A percentile compares a stretch with the other conserved stretches of the same genome.
Conservation (phyloP, 2,113 vertebrate species). For the Hippocampus comes region DNA sequence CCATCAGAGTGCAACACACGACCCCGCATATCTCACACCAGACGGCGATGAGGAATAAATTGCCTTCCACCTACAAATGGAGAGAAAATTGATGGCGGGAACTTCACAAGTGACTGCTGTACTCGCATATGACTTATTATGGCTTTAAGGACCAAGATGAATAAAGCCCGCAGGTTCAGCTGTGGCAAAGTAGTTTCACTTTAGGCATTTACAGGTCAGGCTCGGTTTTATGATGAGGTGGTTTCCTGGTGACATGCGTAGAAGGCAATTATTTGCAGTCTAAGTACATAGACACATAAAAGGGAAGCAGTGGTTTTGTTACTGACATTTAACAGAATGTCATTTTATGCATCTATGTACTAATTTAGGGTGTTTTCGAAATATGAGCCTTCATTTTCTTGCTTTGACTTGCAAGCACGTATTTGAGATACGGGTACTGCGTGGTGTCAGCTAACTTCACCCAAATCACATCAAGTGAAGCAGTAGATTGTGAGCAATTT, state of each 20-base stretch:
- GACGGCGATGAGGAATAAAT: conserved; percentile 47
- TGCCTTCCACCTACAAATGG: conserved; percentile 43
- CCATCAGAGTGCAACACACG: conserved; percentile 36
- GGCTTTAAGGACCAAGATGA: background rate
- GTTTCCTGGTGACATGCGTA: background rate
- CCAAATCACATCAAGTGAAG: too few species aligned
- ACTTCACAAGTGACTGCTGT: conserved; percentile 28
- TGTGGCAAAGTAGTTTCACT: conserved; percentile 6
- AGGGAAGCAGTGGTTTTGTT: background rate
- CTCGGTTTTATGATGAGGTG: conserved; percentile 4
- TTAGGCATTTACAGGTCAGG: conserved; percentile 4
- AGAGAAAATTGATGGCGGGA: conserved; percentile 40
- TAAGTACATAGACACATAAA: too few species aligned
- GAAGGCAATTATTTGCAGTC: conserved; percentile 22
- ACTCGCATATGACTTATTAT: conserved; percentile 14
- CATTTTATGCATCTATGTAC: background rate
- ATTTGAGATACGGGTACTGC: too few species aligned
- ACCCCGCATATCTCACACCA: conserved; percentile 18
- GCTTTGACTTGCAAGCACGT: too few species aligned
- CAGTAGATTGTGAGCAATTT: too few species aligned
- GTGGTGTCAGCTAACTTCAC: too few species aligned
- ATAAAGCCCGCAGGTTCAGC: background rate
- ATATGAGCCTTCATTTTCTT: too few species aligned
- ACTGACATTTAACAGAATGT: background rate
- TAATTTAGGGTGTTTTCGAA: too few species aligned